Base-by-base conservation (phyloP, 2,797 vertebrate genomes). In the Limosa lapponica region DNA sequence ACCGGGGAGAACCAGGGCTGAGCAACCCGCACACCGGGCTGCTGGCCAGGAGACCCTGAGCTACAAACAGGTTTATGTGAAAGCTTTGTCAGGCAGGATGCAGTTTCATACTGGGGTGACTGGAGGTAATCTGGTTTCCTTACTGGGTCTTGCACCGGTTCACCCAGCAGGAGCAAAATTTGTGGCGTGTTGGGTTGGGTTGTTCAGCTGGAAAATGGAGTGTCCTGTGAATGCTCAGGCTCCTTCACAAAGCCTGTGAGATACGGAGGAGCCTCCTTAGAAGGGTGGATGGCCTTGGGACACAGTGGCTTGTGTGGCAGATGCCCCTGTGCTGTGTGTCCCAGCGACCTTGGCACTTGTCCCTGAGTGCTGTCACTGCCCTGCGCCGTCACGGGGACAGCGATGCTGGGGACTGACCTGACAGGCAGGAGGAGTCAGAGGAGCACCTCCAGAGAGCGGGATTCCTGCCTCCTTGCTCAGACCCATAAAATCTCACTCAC, bases 401-500 rank as follows among this genome's bases (percentile, higher is more conserved):
- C 2, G 1, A 24, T 5, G 49, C 9, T 44, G 61, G 62, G 74
- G 57, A 48, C 17, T 0, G 1, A 20, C 36, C 69, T 57, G 75
- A 13, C 1, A 25, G 9, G n/a, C 37, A 32, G 67, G 55, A 69
- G 44, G 49, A 51, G 36, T 44, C 4, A 0, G 61, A 51, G 30
- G 46, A 80, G 34, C 5, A 1, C 3, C 62, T 28, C 57, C 18
- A 44, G 37, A 43, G 44, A 64, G 64, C 52, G 55, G 70, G 36
- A 34, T 34, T 25, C 52, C 41, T 23, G 36, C 41, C 16, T 48
- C 64, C 70, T 43, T 37, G 34, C 80, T 86, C 65, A 48, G 73
- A 36, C n/a, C 43, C 1, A 0, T 51, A 8, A 43, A n/a, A 59
- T 10, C 44, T 36, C 27, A 0, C 19, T 83, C 2, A 0, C 22